Evolutionary conservation across 2,888 invertebrate species (phyloP), one percentile per base, ranked within the genome.

Genomic region (Napeogenes inachia): DNA sequence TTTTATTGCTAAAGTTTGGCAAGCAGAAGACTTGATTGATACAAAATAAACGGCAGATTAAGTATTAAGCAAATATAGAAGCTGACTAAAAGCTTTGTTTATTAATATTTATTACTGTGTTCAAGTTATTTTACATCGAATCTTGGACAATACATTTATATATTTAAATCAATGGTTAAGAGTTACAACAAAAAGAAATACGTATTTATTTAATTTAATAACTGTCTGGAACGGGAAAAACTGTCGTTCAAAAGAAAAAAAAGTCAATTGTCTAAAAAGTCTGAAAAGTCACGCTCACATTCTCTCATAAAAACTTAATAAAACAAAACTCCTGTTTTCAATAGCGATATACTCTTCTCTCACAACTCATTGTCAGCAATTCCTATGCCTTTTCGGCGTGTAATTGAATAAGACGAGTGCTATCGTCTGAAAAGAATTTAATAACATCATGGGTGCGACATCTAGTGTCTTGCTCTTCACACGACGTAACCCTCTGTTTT

Each of bases 391-490:
- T 84, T 84, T 80, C 21, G 80, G 79, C 82, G 78, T 82, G 85
- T 86, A 87, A 88, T 89, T 87, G 84, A 86, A 87, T 85, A 79
- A 84, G 81, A 82, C 83, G 84, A 86, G 87, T 85, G 85, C 83
- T 82, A 86, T 85, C 81, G 79, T 79, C 77, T 79, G 79, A 79
- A 86, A 87, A 85, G 84, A 89, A 89, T 89, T 89, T 88, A 89
- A 89, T 89, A 89, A 87, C 80, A 84, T 75, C 77, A 78, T 80
- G 81, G 80, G 75, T 73, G 75, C 74, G 71, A 72, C 74, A 80
- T 78, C 77, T 71, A 77, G 78, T 73, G 69, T 71, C 70, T 66
- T 68, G 72, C 71, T 72, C 67, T 74, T 75, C 72, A 74, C 73
- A 74, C 73, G 76, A 21, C 21, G 21, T 73, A 74, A 73, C 70